These are phyloP conservation scores for Edolisoma coerulescens DNA, from an alignment of 2,113 vertebrate genomes.

Conservation along the genomic window DNA sequence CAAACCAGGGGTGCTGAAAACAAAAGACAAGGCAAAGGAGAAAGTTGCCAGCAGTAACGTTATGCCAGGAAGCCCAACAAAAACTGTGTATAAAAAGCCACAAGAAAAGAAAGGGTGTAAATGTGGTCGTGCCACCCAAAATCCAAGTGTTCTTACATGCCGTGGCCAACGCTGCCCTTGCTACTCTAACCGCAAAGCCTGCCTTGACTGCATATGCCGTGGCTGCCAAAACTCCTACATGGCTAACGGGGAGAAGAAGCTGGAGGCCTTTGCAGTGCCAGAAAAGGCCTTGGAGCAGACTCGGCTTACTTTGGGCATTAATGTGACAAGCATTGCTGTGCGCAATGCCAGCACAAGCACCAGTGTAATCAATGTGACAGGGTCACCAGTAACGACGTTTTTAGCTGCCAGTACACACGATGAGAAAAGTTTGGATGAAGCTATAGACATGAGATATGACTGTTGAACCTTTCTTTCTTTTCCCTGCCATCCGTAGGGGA, in stretches of 20 bases:
- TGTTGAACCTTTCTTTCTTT: slow-evolving; percentile 83
- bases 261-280: slow-evolving; percentile 97
- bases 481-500: slow-evolving; percentile 75
- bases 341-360: slow-evolving; percentile 88
- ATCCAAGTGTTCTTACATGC: slow-evolving; percentile 98
- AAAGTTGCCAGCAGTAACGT: slow-evolving; percentile 85
- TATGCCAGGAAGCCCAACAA: slow-evolving; percentile 84
- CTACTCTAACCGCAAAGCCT: slow-evolving; percentile 98
- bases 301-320: slow-evolving; percentile 96
- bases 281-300: slow-evolving; percentile 99
- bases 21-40: slow-evolving; percentile 89
- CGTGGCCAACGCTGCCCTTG: slow-evolving; percentile 97
- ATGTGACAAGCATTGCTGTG: slow-evolving; percentile 95
- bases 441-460: slow-evolving; percentile 97
- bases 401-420: slow-evolving; percentile 90
- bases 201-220: slow-evolving; percentile 98
- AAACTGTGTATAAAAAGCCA: slow-evolving; percentile 94
- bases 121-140: slow-evolving; percentile 98
- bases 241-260: slow-evolving; percentile 98
- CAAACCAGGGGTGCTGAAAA: slow-evolving; percentile 87
- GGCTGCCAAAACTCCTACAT: slow-evolving; percentile 99
- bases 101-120: slow-evolving; percentile 98
- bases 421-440: slow-evolving; percentile 92
- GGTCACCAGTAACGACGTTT: slow-evolving; percentile 91
- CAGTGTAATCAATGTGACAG: slow-evolving; percentile 88